A percentile compares a stretch with the other conserved stretches of the same genome.
Conservation (phyloP, 2,888 invertebrate genomes). For the Norana najaformis region DNA sequence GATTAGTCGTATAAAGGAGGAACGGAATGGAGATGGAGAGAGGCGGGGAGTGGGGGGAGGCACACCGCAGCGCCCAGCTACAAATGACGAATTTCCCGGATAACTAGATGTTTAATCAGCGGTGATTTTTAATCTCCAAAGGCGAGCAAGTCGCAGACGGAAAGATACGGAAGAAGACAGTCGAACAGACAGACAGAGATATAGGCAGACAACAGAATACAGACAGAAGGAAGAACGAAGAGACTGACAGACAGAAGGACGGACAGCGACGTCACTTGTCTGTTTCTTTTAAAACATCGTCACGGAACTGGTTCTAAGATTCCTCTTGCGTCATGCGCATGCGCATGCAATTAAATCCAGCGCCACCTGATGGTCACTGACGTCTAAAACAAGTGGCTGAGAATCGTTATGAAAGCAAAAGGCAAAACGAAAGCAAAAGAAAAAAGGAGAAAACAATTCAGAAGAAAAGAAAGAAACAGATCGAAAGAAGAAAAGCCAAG, state of each 20-base stretch:
- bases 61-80: background rate
- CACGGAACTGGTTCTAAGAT: background rate
- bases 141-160: background rate
- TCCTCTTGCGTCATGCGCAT: no score
- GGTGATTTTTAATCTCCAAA: conserved; percentile 8
- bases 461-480: background rate
- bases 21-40: background rate
- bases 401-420: background rate
- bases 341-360: no score
- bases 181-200: background rate
- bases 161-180: background rate
- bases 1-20: background rate
- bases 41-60: background rate
- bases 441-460: no score
- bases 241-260: background rate
- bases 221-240: no score
- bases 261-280: background rate
- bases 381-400: background rate
- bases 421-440: background rate
- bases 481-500: background rate
- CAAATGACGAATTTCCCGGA: conserved; percentile 21
- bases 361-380: background rate
- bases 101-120: conserved; percentile 26
- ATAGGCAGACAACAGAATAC: background rate
- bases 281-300: background rate